Percentiles rank a stretch among this genome's conserved stretches.
Evolutionary conservation across 2,888 invertebrate genomes (phyloP).

Genomic region (Syritta pipiens): DNA sequence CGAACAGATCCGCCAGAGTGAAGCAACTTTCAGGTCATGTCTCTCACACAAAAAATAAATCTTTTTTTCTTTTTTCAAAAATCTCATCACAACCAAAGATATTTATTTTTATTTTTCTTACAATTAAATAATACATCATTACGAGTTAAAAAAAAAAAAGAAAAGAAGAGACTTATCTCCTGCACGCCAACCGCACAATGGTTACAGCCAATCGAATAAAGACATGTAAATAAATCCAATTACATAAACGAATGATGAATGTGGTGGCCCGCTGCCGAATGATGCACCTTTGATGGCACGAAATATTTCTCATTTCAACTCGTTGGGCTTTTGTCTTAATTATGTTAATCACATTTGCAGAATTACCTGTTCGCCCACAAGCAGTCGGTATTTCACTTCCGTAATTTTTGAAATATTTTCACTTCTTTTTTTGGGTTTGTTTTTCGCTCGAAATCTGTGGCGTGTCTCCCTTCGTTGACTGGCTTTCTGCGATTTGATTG

Average conservation of each 20-base stretch:
- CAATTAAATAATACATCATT: constrained; percentile 40
- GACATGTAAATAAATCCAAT: constrained; percentile 29
- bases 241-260: constrained; percentile 55
- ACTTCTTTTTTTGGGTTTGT: background rate
- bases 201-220: constrained; percentile 29
- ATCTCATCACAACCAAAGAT: constrained; percentile 10
- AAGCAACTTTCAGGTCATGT: background rate
- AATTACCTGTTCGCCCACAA: constrained; percentile 37
- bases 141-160: too few species aligned
- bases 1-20: constrained; percentile 1
- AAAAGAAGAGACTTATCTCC: constrained; percentile 35
- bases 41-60: background rate
- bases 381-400: constrained; percentile 18
- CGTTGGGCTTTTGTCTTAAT: constrained; percentile 31
- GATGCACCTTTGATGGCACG: constrained; percentile 10
- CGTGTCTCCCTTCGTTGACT: constrained; percentile 5
- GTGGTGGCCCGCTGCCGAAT: background rate
- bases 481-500: background rate
- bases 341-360: constrained; percentile 37
- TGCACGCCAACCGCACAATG: constrained; percentile 44
- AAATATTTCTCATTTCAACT: constrained; percentile 29
- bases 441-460: background rate
- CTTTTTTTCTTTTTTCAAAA: too few species aligned
- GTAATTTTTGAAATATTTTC: background rate
- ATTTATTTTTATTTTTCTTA: constrained; percentile 3